These are phyloP conservation scores for Agelastica alni DNA, from an alignment of 2,888 invertebrate species.

Conservation along the genomic window DNA sequence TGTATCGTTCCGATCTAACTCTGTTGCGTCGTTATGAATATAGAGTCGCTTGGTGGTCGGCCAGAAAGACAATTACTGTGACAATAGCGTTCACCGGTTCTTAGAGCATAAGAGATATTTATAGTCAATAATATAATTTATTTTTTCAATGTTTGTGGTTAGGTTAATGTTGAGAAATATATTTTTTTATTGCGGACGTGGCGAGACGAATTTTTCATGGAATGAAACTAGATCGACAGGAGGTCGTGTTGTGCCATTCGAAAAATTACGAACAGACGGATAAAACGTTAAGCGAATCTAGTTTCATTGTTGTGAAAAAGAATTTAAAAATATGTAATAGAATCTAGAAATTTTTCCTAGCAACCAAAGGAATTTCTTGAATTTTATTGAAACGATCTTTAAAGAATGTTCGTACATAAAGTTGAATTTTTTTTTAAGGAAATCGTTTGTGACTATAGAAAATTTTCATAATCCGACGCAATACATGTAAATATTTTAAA, in stretches of 20 bases:
- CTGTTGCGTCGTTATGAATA: too few species aligned
- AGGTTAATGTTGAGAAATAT: constrained; percentile 30
- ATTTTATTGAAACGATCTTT: too few species aligned
- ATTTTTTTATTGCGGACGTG: constrained; percentile 38
- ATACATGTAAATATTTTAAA: constrained; percentile 45
- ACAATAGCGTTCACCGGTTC: too few species aligned
- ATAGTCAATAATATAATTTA: constrained; percentile 35
- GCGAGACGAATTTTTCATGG: constrained; percentile 25
- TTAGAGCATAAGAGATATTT: constrained; percentile 15
- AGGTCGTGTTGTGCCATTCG: constrained; percentile 38
- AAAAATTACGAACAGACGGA: constrained; percentile 20
- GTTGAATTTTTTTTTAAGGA: too few species aligned
- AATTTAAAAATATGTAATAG: neutral
- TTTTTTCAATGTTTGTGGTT: constrained; percentile 30
- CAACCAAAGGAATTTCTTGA: too few species aligned
- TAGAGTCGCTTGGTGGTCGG: too few species aligned
- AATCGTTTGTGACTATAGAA: too few species aligned
- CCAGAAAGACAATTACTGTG: too few species aligned
- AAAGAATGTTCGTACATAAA: too few species aligned
- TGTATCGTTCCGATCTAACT: too few species aligned
- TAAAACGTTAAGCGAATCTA: constrained; percentile 2
- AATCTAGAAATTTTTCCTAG: too few species aligned
- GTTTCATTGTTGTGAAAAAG: constrained; percentile 10
- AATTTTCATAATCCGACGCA: too few species aligned
- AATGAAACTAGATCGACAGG: constrained; percentile 11